Evolutionary conservation across 2,888 invertebrate genomes (phyloP), one percentile per base, ranked within the genome.

Genomic region (Tetragonisca angustula): DNA sequence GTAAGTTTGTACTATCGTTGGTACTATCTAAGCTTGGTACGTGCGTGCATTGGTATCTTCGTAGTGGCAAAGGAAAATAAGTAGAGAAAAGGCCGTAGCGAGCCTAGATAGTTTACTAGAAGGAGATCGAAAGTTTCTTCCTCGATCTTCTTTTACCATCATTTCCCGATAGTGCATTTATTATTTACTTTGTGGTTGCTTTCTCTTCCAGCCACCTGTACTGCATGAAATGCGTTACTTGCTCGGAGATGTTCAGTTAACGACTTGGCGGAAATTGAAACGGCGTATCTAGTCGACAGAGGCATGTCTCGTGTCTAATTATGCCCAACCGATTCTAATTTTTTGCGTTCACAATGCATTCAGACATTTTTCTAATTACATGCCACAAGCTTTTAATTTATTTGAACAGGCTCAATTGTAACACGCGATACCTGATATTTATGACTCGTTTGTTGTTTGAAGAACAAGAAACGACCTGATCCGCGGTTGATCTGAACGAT

Each of bases 381-480:
- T 11, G 15, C n/a, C 15, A 19, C 61, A 27, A n/a, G 21, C 27
- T n/a, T 52, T 59, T 21, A 61, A 59, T 75, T n/a, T 36, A 17
- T 54, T 61, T 67, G 27, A 52, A 24, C 50, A 50, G 36, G 74
- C 54, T 32, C 54, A 54, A 79, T 76, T 76, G 76, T 62, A 61
- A 62, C 27, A 36, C 4, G 11, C 24, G n/a, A 49, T 27, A 15
- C n/a, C 36, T 27, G n/a, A 21, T 15, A 36, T 56, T 70, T 70
- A 56, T 21, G 43, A 49, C 19, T n/a, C 21, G 4, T 19, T n/a
- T 24, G 59, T 71, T 59, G 27, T 59, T 71, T 24, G 24, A 24
- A 49, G 54, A n/a, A 56, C 49, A 27, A 32, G 32, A 73, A 73
- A 52, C 27, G 24, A 49, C 49, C 4, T 24, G 59, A 71, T 52